Conservation (phyloP, 2,888 invertebrate genomes). For the Nipponacmea schrenckii region DNA sequence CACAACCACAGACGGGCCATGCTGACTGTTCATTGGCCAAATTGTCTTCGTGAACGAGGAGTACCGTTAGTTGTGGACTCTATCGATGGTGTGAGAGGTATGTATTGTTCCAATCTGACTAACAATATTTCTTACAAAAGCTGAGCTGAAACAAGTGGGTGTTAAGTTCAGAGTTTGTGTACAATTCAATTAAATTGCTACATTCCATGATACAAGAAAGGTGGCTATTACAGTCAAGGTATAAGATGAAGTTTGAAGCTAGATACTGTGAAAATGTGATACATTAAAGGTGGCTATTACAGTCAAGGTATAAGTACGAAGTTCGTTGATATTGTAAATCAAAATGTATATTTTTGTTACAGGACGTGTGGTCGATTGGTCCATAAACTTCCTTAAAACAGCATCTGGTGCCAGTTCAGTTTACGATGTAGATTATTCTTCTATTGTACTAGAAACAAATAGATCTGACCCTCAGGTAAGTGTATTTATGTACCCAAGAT, state of each 20-base stretch:
- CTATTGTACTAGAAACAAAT: slow-evolving; percentile 35
- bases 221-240: too few species aligned
- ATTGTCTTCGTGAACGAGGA: slow-evolving; percentile 65
- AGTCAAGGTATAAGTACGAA: too few species aligned
- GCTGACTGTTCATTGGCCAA: slow-evolving; percentile 66
- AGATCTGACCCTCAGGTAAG: background rate
- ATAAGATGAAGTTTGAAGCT: too few species aligned
- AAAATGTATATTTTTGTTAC: background rate
- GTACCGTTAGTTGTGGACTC: slow-evolving; percentile 65
- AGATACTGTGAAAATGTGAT: too few species aligned
- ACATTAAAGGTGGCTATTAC: too few species aligned
- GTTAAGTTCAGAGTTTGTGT: too few species aligned
- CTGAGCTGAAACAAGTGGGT: too few species aligned
- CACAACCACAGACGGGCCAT: slow-evolving; percentile 65
- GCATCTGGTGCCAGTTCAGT: slow-evolving; percentile 57
- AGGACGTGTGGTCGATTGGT: slow-evolving; percentile 66
- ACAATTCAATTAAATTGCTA: too few species aligned
- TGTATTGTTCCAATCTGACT: background rate
- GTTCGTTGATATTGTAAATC: too few species aligned
- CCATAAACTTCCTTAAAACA: slow-evolving; percentile 61
- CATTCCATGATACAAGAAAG: too few species aligned
- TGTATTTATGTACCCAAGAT: background rate
- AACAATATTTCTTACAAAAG: too few species aligned
- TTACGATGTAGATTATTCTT: slow-evolving; percentile 54
- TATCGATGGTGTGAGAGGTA: slow-evolving; percentile 62